Evolutionary conservation across 2,888 invertebrate genomes (phyloP), one percentile per base, ranked within the genome.

Genomic region (Pemphredon lugubris): DNA sequence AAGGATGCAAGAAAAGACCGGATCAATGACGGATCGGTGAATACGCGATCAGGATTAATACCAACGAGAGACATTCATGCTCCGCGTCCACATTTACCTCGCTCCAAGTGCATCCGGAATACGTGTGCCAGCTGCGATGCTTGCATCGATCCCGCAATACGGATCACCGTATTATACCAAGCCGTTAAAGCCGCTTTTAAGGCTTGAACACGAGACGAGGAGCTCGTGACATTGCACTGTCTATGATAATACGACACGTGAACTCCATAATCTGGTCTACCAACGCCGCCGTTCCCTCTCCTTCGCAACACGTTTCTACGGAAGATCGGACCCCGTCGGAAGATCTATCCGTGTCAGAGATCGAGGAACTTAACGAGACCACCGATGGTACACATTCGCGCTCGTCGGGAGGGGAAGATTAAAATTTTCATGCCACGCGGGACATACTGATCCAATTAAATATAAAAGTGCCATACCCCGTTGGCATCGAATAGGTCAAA

Each of bases 211-310:
- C 79, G 77, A 70, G 66, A 79, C 77, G 59, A 72, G 66, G 54
- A 65, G 71, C 77, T 79, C 79, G 79, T 79, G 79, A 80, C 79
- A 80, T 80, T 74, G 81, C 74, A 80, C 78, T 80, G 78, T 77
- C 78, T 79, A 79, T 80, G 79, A 80, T 79, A 79, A 79, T 79
- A 75, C 78, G 75, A 77, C 78, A 79, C 78, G 79, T 77, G 75
- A 77, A 80, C 81, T 67, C 77, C 66, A 75, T 80, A 75, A 79
- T 79, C 75, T 75, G 72, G 58, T 61, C 58, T 66, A 64, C 57
- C 61, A 59, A 60, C 37, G 60, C 45, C 61, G 70, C 55, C 65
- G 58, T 63, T 60, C 34, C 51, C 39, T 32, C 21, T 63, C 44
- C 58, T 61, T 42, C 60, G 58, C 26, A 50, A 5, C 40, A 58